Conservation (phyloP, 1,140 invertebrate genomes). For the Drosophila murphyi region DNA sequence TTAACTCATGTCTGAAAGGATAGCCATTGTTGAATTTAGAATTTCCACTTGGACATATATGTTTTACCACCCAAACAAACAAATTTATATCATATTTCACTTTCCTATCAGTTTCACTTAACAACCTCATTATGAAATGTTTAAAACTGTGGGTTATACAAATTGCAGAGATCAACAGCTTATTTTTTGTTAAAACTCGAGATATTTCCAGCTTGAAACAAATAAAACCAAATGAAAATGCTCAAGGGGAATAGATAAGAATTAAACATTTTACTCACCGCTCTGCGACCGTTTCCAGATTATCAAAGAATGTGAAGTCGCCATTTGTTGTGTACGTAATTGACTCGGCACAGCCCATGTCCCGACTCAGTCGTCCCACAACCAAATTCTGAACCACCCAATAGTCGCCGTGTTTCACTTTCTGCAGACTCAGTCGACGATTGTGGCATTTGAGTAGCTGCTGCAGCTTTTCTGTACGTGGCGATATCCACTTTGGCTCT, state of each 20-base stretch:
- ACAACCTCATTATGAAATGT: neutral
- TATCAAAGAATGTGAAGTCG: slow-evolving; percentile 95
- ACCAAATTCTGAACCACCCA: slow-evolving; percentile 95
- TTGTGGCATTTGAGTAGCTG: slow-evolving; percentile 87
- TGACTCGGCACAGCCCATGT: slow-evolving; percentile 89
- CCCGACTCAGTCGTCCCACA: slow-evolving; percentile 85
- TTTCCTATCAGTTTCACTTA: neutral
- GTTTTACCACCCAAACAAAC: too few species aligned
- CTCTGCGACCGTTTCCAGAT: slow-evolving; percentile 91
- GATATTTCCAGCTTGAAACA: neutral
- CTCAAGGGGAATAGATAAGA: neutral
- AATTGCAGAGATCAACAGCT: too few species aligned
- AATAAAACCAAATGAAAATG: too few species aligned
- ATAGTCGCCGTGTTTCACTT: slow-evolving; percentile 91
- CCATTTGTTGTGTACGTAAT: slow-evolving; percentile 96
- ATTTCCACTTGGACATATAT: too few species aligned
- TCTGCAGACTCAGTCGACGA: slow-evolving; percentile 86
- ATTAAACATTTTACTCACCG: slow-evolving; percentile 80
- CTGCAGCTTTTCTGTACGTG: slow-evolving; percentile 1
- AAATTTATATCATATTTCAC: neutral
- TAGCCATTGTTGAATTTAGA: too few species aligned
- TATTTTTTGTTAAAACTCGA: neutral
- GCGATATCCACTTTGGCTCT: neutral
- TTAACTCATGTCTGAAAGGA: too few species aligned
- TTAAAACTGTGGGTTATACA: too few species aligned